These are phyloP conservation scores for Chaetorhynchus papuensis DNA, from an alignment of 2,113 vertebrate genomes.

Conservation along the genomic window DNA sequence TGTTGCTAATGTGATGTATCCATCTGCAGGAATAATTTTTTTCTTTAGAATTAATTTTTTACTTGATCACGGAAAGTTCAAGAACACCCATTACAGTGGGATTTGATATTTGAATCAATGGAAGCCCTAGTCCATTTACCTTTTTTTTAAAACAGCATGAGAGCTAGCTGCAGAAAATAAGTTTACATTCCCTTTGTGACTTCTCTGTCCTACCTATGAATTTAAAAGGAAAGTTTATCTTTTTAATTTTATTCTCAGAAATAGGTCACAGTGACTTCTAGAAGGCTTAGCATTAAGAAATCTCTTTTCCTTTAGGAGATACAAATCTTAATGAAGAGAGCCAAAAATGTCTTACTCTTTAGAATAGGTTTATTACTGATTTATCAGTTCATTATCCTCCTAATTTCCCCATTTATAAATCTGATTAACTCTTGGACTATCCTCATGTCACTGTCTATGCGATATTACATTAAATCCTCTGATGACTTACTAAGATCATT, in stretches of 20 bases:
- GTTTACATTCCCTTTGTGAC: constrained; percentile 23
- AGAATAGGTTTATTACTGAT: constrained; percentile 72
- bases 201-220: constrained; percentile 18
- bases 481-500: constrained; percentile 43
- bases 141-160: background rate
- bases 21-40: background rate
- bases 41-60: background rate
- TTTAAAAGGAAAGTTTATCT: constrained; percentile 52
- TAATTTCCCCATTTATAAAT: constrained; percentile 76
- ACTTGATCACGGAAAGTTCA: background rate
- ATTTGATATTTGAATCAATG: background rate
- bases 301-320: constrained; percentile 65
- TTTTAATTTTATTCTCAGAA: constrained; percentile 53
- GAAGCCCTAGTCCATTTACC: background rate
- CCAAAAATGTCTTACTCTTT: constrained; percentile 69
- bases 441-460: constrained; percentile 59
- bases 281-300: constrained; percentile 61
- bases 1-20: background rate
- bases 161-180: background rate
- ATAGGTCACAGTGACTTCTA: constrained; percentile 45
- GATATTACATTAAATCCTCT: constrained; percentile 58
- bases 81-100: background rate
- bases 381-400: constrained; percentile 77
- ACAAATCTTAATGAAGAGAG: constrained; percentile 73
- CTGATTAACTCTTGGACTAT: constrained; percentile 70